phyloP scores from a whole-genome alignment of 2,888 invertebrate species.

The Drosophila colorata region DNA sequence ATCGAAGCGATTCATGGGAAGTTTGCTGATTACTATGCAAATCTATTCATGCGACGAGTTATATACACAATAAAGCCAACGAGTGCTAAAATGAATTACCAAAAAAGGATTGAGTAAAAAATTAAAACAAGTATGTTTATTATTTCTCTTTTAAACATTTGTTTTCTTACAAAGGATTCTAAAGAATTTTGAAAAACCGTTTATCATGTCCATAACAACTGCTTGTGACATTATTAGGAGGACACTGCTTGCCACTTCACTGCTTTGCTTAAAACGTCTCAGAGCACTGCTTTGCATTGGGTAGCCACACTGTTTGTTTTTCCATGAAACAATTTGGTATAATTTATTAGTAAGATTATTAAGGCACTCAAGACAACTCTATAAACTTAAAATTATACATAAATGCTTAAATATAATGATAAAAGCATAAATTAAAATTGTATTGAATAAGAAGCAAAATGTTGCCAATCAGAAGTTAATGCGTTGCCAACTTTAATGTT shows the following conservation, averaged over 20 bases:
- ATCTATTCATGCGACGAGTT: slow-evolving; percentile 36
- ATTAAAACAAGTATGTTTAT: not conserved
- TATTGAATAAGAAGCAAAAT: not conserved
- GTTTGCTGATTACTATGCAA: slow-evolving; percentile 13
- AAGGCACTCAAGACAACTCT: no score
- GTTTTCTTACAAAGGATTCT: not conserved
- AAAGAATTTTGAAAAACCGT: not conserved
- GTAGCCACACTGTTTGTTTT: no score
- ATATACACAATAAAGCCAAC: not conserved
- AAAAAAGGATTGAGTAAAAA: not conserved
- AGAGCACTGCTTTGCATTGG: not conserved
- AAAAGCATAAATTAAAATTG: no score
- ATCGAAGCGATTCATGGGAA: slow-evolving; percentile 23
- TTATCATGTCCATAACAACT: not conserved
- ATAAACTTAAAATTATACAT: not conserved
- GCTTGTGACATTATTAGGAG: not conserved
- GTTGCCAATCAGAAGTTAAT: slow-evolving; percentile 12
- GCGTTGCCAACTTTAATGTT: slow-evolving; percentile 10
- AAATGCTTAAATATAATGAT: not conserved
- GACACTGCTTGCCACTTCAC: not conserved
- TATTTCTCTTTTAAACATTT: not conserved
- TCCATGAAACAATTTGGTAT: no score
- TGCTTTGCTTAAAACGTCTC: not conserved
- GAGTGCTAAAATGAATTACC: not conserved
- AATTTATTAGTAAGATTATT: not conserved